phyloP scores from a whole-genome alignment of 2,113 vertebrate species.

The Lepus timidus region DNA sequence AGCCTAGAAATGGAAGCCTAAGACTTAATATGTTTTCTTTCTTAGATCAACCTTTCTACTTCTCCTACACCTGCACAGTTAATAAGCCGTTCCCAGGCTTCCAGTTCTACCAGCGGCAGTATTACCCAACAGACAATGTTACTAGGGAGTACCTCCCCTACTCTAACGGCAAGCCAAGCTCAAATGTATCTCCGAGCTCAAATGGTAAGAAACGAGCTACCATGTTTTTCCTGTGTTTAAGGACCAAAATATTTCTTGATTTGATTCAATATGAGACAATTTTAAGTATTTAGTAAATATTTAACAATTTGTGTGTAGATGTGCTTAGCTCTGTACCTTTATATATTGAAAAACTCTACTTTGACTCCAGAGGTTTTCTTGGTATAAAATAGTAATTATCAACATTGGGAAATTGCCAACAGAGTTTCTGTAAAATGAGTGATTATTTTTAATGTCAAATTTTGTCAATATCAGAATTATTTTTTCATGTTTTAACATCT shows the following conservation, averaged over 20 bases:
- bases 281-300: slow-evolving; percentile 67
- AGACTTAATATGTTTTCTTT: slow-evolving; percentile 88
- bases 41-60: slow-evolving; percentile 94
- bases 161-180: slow-evolving; percentile 94
- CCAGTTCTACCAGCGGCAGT: slow-evolving; percentile 91
- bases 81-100: slow-evolving; percentile 93
- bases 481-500: slow-evolving; percentile 54
- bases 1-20: slow-evolving; percentile 78
- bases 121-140: slow-evolving; percentile 97
- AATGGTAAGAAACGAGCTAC: slow-evolving; percentile 90
- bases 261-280: slow-evolving; percentile 62
- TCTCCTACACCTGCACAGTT: slow-evolving; percentile 94
- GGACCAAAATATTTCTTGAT: slow-evolving; percentile 67
- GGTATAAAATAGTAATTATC: slow-evolving; percentile 46
- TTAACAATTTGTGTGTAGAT: slow-evolving; percentile 16
- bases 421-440: slow-evolving; percentile 37
- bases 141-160: slow-evolving; percentile 93
- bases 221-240: slow-evolving; percentile 55
- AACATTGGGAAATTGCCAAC: slow-evolving; percentile 15
- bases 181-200: slow-evolving; percentile 98
- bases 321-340: slow-evolving; percentile 19
- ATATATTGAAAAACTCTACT: slow-evolving; percentile 55
- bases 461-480: slow-evolving; percentile 13
- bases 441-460: slow-evolving; percentile 53
- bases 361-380: slow-evolving; percentile 57